Base-by-base conservation (phyloP, 2,888 invertebrate species). In the Synergus gifuensis region DNA sequence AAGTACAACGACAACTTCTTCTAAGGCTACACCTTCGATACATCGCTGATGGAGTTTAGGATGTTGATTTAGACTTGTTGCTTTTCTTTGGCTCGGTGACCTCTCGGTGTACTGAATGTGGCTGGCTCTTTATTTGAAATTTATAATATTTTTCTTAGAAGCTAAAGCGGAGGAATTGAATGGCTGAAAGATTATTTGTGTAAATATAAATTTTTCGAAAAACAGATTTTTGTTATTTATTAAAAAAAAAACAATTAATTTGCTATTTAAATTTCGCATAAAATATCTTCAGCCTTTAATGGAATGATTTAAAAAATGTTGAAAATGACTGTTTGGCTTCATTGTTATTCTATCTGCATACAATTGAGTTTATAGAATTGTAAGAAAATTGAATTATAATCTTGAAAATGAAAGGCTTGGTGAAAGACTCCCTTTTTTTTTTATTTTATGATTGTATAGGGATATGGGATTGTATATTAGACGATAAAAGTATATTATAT, bases 21-120 rank as follows among this genome's bases (percentile, higher is more conserved):
- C 85, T 11, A 69, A 81, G 14, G 78, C 82, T 14, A 66, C 84
- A 46, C 82, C 84, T 5, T 86, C 87, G 77, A 84, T 85, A 81
- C 86, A 86, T 79, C 89, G 88, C 81, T 89, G 84, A 88, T 12
- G 36, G 28, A 54, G 14, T 46, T 36, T 64, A 46, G 28, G 14
- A 46, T 76, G 16, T 28, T 44, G 16, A 60, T 69, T 28, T 49
- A 42, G 42, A 66, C 66, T 66, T 66, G 66, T 42, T 66, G 66
- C 40, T 40, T 66, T 66, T 66, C 40, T 22, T 28, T 60, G 60
- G 60, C 60, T 60, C 28, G 14, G 22, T 11, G 60, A 60, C 28
- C 60, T 60, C 18, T 36, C 1, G 11, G 18, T 42, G 66, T 42
- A 40, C 16, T 42, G 66, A 66, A 66, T 66, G 63, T 63, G 63